phyloP scores from a whole-genome alignment of 2,888 invertebrate species.

The Suillia variegata region DNA sequence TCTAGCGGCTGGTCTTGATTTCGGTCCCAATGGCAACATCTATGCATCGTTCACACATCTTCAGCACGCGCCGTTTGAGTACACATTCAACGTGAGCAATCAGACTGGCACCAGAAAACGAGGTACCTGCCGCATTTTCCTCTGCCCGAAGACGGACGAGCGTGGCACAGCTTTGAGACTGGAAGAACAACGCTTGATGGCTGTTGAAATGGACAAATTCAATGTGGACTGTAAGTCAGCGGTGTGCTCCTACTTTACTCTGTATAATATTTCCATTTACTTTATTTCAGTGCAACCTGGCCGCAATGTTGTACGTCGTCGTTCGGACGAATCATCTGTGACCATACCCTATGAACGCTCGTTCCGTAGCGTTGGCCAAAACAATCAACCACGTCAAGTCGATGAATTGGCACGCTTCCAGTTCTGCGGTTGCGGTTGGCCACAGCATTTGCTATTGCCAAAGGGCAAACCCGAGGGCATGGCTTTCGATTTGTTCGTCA shows the following conservation, averaged over 20 bases:
- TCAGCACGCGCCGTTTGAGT: slow-evolving; percentile 74
- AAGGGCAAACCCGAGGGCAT: slow-evolving; percentile 73
- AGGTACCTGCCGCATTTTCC: slow-evolving; percentile 72
- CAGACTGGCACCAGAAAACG: slow-evolving; percentile 56
- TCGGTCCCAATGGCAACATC: slow-evolving; percentile 73
- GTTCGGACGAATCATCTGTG: slow-evolving; percentile 74
- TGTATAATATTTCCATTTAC: not conserved
- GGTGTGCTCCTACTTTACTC: not conserved
- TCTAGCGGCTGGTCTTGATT: slow-evolving; percentile 80
- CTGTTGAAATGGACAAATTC: slow-evolving; percentile 75
- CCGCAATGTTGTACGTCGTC: slow-evolving; percentile 69
- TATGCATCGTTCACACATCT: slow-evolving; percentile 78
- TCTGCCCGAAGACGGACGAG: slow-evolving; percentile 71
- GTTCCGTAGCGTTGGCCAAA: slow-evolving; percentile 72
- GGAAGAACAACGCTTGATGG: slow-evolving; percentile 67
- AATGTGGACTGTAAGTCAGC: slow-evolving; percentile 65
- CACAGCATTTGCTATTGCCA: slow-evolving; percentile 79
- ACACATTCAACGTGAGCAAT: slow-evolving; percentile 69
- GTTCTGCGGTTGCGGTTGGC: slow-evolving; percentile 91
- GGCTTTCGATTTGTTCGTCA: slow-evolving; percentile 73
- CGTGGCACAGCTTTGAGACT: slow-evolving; percentile 66
- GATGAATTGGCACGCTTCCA: slow-evolving; percentile 67
- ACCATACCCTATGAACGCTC: slow-evolving; percentile 83
- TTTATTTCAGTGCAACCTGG: slow-evolving; percentile 79
- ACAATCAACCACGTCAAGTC: slow-evolving; percentile 62